These are phyloP conservation scores for Fundulus diaphanus DNA, from an alignment of 2,797 vertebrate species.

Conservation along the genomic window DNA sequence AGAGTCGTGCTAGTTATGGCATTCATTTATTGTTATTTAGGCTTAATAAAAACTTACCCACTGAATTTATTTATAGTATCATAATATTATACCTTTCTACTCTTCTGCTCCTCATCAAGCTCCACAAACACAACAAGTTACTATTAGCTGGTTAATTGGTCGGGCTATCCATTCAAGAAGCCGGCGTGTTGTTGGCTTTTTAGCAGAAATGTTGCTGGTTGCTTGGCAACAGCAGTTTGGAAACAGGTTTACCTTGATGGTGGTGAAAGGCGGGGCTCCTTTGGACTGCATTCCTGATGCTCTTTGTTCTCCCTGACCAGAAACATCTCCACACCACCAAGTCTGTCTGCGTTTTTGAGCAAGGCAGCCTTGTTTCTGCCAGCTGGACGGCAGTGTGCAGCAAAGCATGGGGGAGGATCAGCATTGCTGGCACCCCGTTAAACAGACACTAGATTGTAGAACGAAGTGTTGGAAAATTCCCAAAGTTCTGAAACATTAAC, in stretches of 20 bases:
- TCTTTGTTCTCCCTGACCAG: neutral
- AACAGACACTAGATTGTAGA: neutral
- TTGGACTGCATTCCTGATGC: neutral
- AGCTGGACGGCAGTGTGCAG: neutral
- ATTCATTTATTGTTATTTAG: neutral
- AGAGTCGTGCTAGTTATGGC: neutral
- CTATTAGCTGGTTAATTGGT: neutral
- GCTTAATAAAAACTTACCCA: neutral
- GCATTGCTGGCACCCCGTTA: neutral
- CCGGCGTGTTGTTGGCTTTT: neutral
- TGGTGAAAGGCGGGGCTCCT: neutral
- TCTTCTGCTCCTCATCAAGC: too few relatives aligned
- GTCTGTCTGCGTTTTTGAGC: neutral
- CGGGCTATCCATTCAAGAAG: neutral
- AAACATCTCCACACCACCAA: neutral
- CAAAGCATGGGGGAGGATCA: neutral
- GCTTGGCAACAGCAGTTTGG: neutral
- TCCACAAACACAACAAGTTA: neutral
- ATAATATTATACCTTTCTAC: neutral
- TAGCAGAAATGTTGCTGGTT: neutral
- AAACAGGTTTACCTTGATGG: neutral
- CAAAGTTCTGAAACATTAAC: neutral
- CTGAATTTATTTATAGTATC: neutral
- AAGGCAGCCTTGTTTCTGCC: neutral
- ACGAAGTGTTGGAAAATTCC: neutral